phyloP scores from a whole-genome alignment of 2,888 invertebrate species.

The Diachrysia chrysitis region DNA sequence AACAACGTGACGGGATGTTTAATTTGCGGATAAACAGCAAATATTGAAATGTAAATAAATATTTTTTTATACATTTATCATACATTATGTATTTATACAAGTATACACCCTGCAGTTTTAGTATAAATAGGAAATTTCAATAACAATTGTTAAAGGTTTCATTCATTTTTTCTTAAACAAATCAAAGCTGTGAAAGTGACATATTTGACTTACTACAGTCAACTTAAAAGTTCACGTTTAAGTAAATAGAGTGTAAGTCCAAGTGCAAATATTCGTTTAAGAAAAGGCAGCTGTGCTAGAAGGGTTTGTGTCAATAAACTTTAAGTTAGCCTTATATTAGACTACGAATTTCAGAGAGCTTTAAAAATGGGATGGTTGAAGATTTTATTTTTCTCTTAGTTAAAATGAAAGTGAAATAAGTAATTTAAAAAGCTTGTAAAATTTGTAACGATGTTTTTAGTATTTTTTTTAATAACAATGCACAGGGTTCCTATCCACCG shows the following conservation, averaged over 20 bases:
- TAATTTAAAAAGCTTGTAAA: background rate
- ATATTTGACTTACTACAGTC: background rate
- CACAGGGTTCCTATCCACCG: too few relatives aligned
- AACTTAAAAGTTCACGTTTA: background rate
- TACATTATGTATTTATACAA: too few relatives aligned
- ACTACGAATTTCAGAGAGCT: background rate
- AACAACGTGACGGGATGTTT: too few relatives aligned
- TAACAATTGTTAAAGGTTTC: background rate
- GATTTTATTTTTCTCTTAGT: background rate
- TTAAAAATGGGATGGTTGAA: background rate
- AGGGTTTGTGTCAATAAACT: conserved; percentile 2
- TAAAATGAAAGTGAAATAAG: background rate
- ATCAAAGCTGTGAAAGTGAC: background rate
- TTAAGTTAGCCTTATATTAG: background rate
- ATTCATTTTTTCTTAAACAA: background rate
- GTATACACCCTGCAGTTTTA: too few relatives aligned
- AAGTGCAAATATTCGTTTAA: conserved; percentile 4
- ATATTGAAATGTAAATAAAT: too few relatives aligned
- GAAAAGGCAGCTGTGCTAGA: conserved; percentile 2
- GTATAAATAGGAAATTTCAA: too few relatives aligned
- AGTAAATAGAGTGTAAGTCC: conserved; percentile 2
- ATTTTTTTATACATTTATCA: too few relatives aligned
- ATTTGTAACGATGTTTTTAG: too few relatives aligned
- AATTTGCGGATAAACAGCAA: too few relatives aligned
- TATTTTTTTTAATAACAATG: too few relatives aligned